Percentiles rank a stretch among this genome's conserved stretches.
These are phyloP conservation scores for Silvanus unidentatus DNA, from an alignment of 2,888 invertebrate genomes.

Conservation along the genomic window DNA sequence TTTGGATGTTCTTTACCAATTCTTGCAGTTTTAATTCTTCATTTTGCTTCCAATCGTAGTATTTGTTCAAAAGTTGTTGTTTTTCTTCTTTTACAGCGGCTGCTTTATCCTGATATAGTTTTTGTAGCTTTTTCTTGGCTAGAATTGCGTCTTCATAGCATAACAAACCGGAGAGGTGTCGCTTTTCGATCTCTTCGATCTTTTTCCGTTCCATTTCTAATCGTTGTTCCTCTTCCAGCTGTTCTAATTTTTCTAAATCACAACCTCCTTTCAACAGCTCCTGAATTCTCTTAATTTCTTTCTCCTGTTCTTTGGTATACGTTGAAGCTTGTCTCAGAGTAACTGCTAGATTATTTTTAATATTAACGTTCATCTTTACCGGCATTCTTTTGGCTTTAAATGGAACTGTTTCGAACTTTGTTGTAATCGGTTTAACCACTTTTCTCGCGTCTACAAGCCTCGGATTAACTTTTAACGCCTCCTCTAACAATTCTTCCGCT, in stretches of 20 bases:
- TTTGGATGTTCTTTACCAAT: slow-evolving; percentile 47
- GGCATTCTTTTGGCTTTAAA: slow-evolving; percentile 19
- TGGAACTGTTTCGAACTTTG: too few relatives aligned
- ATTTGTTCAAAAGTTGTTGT: slow-evolving; percentile 47
- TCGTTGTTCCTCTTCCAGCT: slow-evolving; percentile 47
- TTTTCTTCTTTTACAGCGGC: slow-evolving; percentile 50
- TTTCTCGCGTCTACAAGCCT: background rate
- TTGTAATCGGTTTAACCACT: too few relatives aligned
- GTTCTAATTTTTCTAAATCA: slow-evolving; percentile 45
- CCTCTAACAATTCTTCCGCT: background rate
- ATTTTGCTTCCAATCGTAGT: slow-evolving; percentile 49
- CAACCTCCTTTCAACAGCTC: slow-evolving; percentile 48
- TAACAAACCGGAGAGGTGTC: slow-evolving; percentile 54
- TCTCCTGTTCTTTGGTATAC: slow-evolving; percentile 47
- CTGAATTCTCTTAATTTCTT: slow-evolving; percentile 51
- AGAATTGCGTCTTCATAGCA: slow-evolving; percentile 56
- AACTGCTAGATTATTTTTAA: slow-evolving; percentile 50
- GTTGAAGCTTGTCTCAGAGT: slow-evolving; percentile 51
- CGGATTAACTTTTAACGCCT: background rate
- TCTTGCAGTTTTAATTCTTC: slow-evolving; percentile 50
- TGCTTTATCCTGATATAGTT: slow-evolving; percentile 50
- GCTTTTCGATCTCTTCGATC: slow-evolving; percentile 52
- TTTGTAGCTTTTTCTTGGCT: slow-evolving; percentile 49
- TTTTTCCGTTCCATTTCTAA: slow-evolving; percentile 49
- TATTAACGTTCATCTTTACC: slow-evolving; percentile 20